A percentile compares a stretch with the other conserved stretches of the same genome.
phyloP scores from a whole-genome alignment of 2,797 vertebrate species.

The Hozukius guyotensis region DNA sequence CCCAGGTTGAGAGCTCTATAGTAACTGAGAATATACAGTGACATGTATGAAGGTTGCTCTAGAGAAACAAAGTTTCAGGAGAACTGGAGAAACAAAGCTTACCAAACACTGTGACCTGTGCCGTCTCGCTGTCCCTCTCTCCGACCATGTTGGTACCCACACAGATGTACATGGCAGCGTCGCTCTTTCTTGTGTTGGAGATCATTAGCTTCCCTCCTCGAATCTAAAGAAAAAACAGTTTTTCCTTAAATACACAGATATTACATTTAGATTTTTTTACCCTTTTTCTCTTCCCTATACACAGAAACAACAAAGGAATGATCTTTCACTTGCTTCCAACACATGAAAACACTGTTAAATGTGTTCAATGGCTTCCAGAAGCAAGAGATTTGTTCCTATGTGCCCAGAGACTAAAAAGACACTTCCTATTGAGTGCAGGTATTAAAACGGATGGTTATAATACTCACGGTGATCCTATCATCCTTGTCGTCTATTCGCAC shows the following conservation, averaged over 20 bases:
- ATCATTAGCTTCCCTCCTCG: constrained; percentile 99
- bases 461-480: constrained; percentile 92
- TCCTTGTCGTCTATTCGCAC: constrained; percentile 94
- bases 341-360: background rate
- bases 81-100: constrained; percentile 42
- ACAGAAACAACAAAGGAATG: background rate
- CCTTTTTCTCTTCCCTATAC: background rate
- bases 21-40: background rate
- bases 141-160: constrained; percentile 99
- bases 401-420: background rate
- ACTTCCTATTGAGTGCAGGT: background rate
- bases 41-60: too few relatives aligned
- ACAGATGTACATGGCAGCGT: constrained; percentile 97
- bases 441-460: background rate
- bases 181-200: constrained; percentile 94
- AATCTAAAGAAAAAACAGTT: constrained; percentile 81
- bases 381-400: background rate
- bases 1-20: background rate
- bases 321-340: background rate
- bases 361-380: background rate
- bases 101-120: constrained; percentile 98
- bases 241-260: background rate
- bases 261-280: background rate
- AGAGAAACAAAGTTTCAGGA: background rate
- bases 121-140: constrained; percentile 96